Evolutionary conservation across 2,888 invertebrate genomes (phyloP).

Genomic region (Agrotis clavis): DNA sequence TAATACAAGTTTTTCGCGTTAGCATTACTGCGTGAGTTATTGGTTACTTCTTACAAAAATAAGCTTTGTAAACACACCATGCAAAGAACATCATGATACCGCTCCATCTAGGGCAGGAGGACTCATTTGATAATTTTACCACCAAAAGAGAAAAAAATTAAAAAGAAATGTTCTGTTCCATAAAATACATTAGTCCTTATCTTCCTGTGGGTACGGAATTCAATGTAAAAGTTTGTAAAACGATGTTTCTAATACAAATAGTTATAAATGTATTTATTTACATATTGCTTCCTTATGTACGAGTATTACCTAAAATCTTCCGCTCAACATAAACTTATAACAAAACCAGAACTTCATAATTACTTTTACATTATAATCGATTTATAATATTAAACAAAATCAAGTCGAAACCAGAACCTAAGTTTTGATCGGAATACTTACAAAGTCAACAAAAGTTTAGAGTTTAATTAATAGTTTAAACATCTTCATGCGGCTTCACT

Average conservation of each 20-base stretch:
- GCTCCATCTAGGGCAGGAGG: too few relatives aligned
- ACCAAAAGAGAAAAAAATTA: too few relatives aligned
- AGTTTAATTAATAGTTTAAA: constrained; percentile 20
- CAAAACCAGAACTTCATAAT: constrained; percentile 37
- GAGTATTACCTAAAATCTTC: constrained; percentile 2
- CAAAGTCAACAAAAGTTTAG: constrained; percentile 19
- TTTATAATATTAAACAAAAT: constrained; percentile 31
- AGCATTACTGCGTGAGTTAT: background rate
- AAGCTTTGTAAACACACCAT: background rate
- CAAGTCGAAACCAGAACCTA: background rate
- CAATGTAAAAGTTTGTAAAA: too few relatives aligned
- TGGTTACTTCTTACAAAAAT: background rate
- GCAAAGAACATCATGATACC: too few relatives aligned
- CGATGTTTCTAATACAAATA: too few relatives aligned
- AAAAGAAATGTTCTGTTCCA: too few relatives aligned
- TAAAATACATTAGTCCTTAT: too few relatives aligned
- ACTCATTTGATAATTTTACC: too few relatives aligned
- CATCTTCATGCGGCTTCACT: too few relatives aligned
- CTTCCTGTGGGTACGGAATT: too few relatives aligned
- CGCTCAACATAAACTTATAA: background rate
- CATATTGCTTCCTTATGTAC: background rate
- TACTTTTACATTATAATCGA: constrained; percentile 40
- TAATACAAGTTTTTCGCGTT: background rate
- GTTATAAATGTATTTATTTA: too few relatives aligned
- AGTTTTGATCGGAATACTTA: constrained; percentile 33